Percentiles rank a stretch among this genome's conserved stretches.
Evolutionary conservation across 2,797 vertebrate genomes (phyloP).

Genomic region (Melopsittacus undulatus): DNA sequence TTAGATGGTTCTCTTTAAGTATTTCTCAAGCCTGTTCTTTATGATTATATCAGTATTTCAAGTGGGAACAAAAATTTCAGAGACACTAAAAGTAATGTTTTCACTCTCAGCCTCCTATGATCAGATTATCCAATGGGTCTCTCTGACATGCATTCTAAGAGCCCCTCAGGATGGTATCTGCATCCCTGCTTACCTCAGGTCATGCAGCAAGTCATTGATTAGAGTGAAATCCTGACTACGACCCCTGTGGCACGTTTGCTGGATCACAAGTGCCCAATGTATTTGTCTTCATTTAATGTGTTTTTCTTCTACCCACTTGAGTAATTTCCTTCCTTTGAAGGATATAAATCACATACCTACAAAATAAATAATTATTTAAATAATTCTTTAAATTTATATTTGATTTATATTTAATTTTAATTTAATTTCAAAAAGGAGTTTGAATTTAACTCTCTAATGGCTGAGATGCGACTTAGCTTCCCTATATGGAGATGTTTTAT

Average conservation of each 20-base stretch:
- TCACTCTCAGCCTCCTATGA: not conserved
- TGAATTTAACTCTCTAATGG: slow-evolving; percentile 32
- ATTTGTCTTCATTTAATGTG: slow-evolving; percentile 59
- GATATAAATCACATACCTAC: slow-evolving; percentile 41
- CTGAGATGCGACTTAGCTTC: not conserved
- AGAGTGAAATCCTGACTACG: not conserved
- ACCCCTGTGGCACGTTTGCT: not conserved
- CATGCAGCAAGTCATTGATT: not conserved
- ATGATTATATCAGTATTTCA: not conserved
- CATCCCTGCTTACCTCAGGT: not conserved
- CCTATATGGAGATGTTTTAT: not conserved
- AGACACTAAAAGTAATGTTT: not conserved
- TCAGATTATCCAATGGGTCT: not conserved
- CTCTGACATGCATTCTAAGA: not conserved
- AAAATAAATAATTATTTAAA: slow-evolving; percentile 37
- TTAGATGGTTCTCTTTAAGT: not conserved
- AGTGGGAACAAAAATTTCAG: not conserved
- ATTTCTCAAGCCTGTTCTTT: not conserved
- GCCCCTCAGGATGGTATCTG: not conserved
- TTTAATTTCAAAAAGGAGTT: not conserved
- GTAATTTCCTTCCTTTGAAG: slow-evolving; percentile 45
- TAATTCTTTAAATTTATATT: not conserved
- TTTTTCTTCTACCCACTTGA: slow-evolving; percentile 27
- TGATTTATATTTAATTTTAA: slow-evolving; percentile 9
- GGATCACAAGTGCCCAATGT: not conserved